phyloP scores from a whole-genome alignment of 2,797 vertebrate genomes.

The Schizopygopsis malacanthus region DNA sequence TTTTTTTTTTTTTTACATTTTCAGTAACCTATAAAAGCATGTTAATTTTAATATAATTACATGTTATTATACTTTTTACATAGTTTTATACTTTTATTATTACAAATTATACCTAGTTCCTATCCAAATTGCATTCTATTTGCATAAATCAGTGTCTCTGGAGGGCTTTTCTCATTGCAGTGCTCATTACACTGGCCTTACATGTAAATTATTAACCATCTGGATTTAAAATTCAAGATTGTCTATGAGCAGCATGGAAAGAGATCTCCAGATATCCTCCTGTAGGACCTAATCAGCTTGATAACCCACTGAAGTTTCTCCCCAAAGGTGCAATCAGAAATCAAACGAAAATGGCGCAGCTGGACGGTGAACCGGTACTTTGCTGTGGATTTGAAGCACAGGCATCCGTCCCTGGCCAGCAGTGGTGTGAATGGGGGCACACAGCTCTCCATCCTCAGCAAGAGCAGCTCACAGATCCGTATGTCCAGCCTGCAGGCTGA shows the following conservation, averaged over 20 bases:
- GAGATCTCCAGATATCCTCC: not conserved
- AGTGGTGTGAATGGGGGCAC: slow-evolving; percentile 97
- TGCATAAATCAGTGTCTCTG: not conserved
- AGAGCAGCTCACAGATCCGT: slow-evolving; percentile 99
- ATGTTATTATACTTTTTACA: not conserved
- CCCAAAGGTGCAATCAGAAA: slow-evolving; percentile 98
- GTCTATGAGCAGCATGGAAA: slow-evolving; percentile 13
- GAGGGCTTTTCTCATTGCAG: not conserved
- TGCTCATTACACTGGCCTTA: not conserved
- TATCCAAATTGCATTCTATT: not conserved
- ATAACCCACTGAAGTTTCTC: slow-evolving; percentile 87
- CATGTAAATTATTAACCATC: slow-evolving; percentile 2
- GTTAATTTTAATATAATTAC: too few species aligned
- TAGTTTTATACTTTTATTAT: not conserved
- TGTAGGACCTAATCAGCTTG: slow-evolving; percentile 69
- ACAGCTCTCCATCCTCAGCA: slow-evolving; percentile 98
- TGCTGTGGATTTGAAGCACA: slow-evolving; percentile 96
- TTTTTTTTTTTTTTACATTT: too few species aligned
- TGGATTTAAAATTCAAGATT: slow-evolving; percentile 4
- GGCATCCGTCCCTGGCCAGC: slow-evolving; percentile 97
- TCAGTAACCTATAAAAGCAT: too few species aligned
- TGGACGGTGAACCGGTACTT: slow-evolving; percentile 99
- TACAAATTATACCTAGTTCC: not conserved
- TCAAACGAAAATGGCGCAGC: slow-evolving; percentile 99
- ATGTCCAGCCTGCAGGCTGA: slow-evolving; percentile 97